Conservation (phyloP, 2,888 invertebrate species). For the Malthinus seriepunctatus region DNA sequence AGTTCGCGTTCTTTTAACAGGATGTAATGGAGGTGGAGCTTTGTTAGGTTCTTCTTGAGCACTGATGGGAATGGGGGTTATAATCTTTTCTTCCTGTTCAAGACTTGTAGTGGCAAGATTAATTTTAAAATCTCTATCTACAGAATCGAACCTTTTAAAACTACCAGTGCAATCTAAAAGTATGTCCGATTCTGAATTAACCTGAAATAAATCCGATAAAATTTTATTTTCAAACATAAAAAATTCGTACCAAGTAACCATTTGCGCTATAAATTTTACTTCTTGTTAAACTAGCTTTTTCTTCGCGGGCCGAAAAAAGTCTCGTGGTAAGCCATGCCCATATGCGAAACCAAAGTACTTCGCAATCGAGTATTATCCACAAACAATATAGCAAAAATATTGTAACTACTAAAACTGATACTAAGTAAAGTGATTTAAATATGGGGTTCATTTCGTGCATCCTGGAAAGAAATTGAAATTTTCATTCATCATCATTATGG, state of each 20-base stretch:
- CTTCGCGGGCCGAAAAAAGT: constrained; percentile 59
- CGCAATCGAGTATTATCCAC: constrained; percentile 6
- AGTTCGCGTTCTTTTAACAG: constrained; percentile 51
- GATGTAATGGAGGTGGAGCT: constrained; percentile 68
- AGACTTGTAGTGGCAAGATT: constrained; percentile 54
- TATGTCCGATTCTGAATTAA: constrained; percentile 67
- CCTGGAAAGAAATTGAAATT: constrained; percentile 24
- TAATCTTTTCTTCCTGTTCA: constrained; percentile 39
- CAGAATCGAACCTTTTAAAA: constrained; percentile 67
- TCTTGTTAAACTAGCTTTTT: constrained; percentile 59
- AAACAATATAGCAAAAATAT: constrained; percentile 54
- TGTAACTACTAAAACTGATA: constrained; percentile 49
- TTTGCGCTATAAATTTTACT: constrained; percentile 65
- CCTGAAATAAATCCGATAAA: constrained; percentile 50
- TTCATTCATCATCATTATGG: too few relatives aligned
- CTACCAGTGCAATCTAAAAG: constrained; percentile 64
- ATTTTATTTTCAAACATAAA: background rate
- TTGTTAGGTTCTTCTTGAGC: constrained; percentile 50
- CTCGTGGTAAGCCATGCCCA: constrained; percentile 57
- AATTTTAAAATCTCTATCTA: constrained; percentile 61
- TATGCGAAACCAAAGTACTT: constrained; percentile 45
- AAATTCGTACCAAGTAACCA: constrained; percentile 62
- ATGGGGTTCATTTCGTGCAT: constrained; percentile 54
- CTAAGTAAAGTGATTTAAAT: constrained; percentile 46
- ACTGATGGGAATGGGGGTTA: constrained; percentile 2